Conservation (phyloP, 2,797 vertebrate species). For the Phalloptychus januarius region DNA sequence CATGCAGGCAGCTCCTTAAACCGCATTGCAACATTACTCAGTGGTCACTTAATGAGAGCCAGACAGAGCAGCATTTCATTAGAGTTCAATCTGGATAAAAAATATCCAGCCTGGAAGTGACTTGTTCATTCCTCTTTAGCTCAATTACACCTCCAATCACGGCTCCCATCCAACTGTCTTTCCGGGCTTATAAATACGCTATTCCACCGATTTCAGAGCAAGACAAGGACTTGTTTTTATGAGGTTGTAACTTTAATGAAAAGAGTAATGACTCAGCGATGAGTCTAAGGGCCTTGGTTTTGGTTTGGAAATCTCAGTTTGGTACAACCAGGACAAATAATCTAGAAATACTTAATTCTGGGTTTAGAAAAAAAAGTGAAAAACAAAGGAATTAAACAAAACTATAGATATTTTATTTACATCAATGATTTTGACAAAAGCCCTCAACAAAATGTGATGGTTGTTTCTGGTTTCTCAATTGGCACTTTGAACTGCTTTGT, state of each 20-base stretch:
- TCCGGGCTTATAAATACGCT: neutral
- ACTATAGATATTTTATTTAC: neutral
- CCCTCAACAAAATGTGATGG: no score
- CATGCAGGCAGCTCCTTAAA: slow-evolving; percentile 41
- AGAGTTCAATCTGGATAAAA: slow-evolving; percentile 21
- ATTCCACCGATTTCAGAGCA: neutral
- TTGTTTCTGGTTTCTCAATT: no score
- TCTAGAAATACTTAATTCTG: neutral
- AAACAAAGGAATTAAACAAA: neutral
- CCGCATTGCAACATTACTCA: slow-evolving; percentile 41
- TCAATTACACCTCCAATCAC: neutral
- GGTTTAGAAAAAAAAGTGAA: neutral
- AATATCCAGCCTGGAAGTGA: slow-evolving; percentile 15
- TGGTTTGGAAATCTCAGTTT: neutral
- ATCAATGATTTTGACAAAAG: no score
- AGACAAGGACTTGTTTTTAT: neutral
- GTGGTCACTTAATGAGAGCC: slow-evolving; percentile 52
- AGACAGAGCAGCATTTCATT: slow-evolving; percentile 25
- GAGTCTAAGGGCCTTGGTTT: neutral
- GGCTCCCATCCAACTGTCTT: neutral
- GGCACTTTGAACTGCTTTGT: no score
- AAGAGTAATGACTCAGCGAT: neutral
- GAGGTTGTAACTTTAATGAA: neutral
- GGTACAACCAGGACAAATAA: neutral
- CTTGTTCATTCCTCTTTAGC: slow-evolving; percentile 4